Evolutionary conservation across 2,888 invertebrate genomes (phyloP).

Genomic region (Leistus spinibarbis): DNA sequence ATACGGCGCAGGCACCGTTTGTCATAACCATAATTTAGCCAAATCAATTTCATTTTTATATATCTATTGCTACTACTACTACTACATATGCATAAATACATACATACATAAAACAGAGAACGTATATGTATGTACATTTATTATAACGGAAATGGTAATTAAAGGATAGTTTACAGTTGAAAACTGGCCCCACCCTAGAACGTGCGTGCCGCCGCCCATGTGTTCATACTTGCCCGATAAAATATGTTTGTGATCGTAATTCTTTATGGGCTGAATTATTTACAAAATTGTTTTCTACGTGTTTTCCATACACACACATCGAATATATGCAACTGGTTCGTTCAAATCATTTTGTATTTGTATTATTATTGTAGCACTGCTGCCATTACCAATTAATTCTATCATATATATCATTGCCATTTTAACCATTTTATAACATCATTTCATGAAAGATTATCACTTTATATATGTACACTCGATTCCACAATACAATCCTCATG

Average conservation of each 20-base stretch:
- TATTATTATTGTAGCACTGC: background rate
- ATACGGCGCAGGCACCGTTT: conserved; percentile 52
- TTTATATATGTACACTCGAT: no score
- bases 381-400: background rate
- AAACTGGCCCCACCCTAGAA: background rate
- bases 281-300: conserved; percentile 14
- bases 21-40: conserved; percentile 58
- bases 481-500: no score
- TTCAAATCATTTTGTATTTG: background rate
- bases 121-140: conserved; percentile 1
- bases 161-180: conserved; percentile 19
- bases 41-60: conserved; percentile 52
- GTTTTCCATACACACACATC: conserved; percentile 16
- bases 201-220: conserved; percentile 12
- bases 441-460: no score
- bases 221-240: conserved; percentile 20
- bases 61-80: background rate
- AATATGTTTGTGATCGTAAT: conserved; percentile 16
- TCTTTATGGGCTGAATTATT: conserved; percentile 14
- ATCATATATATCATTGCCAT: background rate
- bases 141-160: conserved; percentile 17
- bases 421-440: no score
- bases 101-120: background rate
- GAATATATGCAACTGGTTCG: no score
- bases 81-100: background rate